Conservation (phyloP, 2,113 vertebrate genomes). For the Platysternon megacephalum region DNA sequence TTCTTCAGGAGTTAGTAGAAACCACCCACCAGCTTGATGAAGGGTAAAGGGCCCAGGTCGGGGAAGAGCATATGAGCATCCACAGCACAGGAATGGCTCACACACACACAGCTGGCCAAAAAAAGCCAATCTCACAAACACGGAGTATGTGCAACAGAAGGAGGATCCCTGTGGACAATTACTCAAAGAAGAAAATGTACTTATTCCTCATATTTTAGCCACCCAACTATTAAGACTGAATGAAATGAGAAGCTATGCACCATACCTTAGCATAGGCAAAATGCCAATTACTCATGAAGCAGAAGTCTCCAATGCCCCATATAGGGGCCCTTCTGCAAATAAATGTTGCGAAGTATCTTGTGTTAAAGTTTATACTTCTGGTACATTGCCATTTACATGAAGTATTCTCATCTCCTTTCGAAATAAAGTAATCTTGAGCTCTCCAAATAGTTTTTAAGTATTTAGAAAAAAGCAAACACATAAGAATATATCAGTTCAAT, state of each 20-base stretch:
- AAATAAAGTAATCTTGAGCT: neutral
- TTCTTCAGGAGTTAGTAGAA: neutral
- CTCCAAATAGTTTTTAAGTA: neutral
- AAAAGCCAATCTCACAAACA: neutral
- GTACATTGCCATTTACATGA: neutral
- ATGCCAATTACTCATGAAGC: neutral
- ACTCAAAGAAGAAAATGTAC: neutral
- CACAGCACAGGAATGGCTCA: neutral
- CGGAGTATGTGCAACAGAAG: neutral
- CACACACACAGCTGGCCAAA: neutral
- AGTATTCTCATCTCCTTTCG: neutral
- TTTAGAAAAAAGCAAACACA: neutral
- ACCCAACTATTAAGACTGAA: neutral
- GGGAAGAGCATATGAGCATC: neutral
- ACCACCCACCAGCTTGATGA: neutral
- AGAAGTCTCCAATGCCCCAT: neutral
- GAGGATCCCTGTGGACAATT: neutral
- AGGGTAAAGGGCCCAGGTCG: neutral
- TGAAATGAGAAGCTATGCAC: neutral
- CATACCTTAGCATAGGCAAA: neutral
- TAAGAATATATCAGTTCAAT: neutral
- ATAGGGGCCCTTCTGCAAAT: neutral
- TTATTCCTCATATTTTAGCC: neutral
- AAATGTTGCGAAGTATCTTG: neutral
- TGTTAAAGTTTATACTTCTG: neutral